Evolutionary conservation across 2,113 vertebrate species (phyloP).

Genomic region (Muntiacus muntjak): DNA sequence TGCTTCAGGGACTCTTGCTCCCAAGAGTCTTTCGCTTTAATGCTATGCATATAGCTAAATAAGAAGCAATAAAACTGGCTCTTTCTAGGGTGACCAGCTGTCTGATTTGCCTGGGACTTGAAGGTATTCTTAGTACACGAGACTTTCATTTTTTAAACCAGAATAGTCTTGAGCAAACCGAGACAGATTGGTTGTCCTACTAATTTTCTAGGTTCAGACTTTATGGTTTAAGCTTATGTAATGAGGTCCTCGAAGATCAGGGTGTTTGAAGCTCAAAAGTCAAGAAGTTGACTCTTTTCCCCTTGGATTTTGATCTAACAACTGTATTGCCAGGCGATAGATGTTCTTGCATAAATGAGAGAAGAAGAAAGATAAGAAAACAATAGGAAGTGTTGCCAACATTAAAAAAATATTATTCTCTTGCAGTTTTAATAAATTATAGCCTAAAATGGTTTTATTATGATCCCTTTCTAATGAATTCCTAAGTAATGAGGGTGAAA

Average conservation of each 20-base stretch:
- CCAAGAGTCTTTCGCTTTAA: neutral
- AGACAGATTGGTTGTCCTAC: neutral
- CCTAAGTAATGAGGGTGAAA: neutral
- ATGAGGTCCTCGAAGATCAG: neutral
- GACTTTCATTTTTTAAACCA: neutral
- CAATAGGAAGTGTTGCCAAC: neutral
- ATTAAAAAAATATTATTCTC: neutral
- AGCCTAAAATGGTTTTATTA: neutral
- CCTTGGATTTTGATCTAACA: neutral
- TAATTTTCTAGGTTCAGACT: neutral
- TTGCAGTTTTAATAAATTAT: neutral
- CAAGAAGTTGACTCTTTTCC: neutral
- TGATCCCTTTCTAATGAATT: conserved; percentile 1
- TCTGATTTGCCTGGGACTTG: neutral
- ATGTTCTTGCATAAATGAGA: neutral
- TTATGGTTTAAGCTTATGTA: neutral
- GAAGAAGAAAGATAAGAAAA: neutral
- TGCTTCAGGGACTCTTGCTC: neutral
- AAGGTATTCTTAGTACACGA: neutral
- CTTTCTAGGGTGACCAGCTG: neutral
- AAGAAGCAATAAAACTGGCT: neutral
- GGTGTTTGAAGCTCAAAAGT: neutral
- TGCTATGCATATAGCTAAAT: neutral
- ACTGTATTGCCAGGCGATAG: neutral
- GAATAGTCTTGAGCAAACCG: neutral